Evolutionary conservation across 2,888 invertebrate genomes (phyloP), one percentile per base, ranked within the genome.

Genomic region (Hirtodrosophila confusa): DNA sequence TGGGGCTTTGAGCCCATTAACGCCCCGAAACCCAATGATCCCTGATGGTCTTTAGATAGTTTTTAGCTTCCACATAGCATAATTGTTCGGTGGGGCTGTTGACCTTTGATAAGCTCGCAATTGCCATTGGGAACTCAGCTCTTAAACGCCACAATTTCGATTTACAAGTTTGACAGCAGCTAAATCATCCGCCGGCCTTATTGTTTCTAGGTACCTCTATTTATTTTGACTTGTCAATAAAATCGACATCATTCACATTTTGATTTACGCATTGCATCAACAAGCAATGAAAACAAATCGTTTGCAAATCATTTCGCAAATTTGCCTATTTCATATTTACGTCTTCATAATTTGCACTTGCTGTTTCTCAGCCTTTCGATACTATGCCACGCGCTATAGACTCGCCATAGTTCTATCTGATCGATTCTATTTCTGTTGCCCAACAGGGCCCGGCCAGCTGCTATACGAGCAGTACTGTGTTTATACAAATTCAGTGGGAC

Each of bases 261-360:
- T 70, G 83, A 75, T 75, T 80, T 80, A 56, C 41, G 70, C 55
- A 35, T 27, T 50, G 35, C 68, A 72, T 65, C 69, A 82, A 78
- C 67, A 70, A 43, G 36, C 41, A 56, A 63, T 57, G 60, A 65
- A 82, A 74, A 82, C 78, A 77, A 78, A 78, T 62, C 69, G 61
- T 31, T 6, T 9, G 47, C 64, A 31, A 67, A 78, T 79, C 83
- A 77, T 62, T 70, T 64, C 45, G 24, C 40, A 53, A 61, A 78
- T 55, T 69, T 49, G 53, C 62, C 54, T 50, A 61, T 78, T 65
- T 57, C 66, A 77, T 69, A 74, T 82, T 82, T 77, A 82, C 70
- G 82, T 78, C 79, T 77, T 82, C 70, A 82, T 82, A 78, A 82
- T 82, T 82, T 79, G 64, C 78, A 83, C 78, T 82, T 7, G 4